phyloP scores from a whole-genome alignment of 2,888 invertebrate genomes.

The Megalurothrips usitatus region DNA sequence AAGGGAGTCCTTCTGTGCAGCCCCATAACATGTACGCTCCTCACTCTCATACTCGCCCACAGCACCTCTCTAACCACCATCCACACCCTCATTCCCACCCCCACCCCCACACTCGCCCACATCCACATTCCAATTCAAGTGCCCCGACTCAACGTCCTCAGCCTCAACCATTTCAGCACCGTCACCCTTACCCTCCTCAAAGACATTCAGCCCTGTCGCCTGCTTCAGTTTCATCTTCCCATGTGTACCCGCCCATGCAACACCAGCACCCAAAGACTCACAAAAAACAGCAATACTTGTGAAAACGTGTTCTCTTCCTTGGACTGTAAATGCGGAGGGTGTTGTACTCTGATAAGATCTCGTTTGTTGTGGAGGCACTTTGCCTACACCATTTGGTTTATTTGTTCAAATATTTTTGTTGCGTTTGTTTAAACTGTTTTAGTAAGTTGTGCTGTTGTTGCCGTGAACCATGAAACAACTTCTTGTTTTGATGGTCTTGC shows the following conservation, averaged over 20 bases:
- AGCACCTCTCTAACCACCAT: background rate
- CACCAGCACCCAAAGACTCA: constrained; percentile 17
- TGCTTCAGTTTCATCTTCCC: background rate
- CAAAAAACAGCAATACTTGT: constrained; percentile 1
- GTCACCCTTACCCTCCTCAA: constrained; percentile 2
- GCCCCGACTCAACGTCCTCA: background rate
- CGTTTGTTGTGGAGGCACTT: too few relatives aligned
- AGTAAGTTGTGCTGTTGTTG: background rate
- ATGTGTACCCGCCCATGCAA: background rate
- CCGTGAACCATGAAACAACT: too few relatives aligned
- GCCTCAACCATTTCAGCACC: background rate
- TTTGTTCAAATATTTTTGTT: background rate
- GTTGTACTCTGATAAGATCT: background rate
- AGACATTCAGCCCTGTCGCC: background rate
- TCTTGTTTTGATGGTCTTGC: too few relatives aligned
- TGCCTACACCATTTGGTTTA: background rate
- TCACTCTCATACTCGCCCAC: background rate
- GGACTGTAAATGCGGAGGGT: background rate
- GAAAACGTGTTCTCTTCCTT: too few relatives aligned
- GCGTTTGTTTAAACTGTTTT: background rate
- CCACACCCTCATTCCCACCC: background rate
- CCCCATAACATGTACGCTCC: background rate
- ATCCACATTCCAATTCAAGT: background rate
- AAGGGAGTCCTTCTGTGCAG: background rate
- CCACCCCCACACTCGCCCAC: background rate